phyloP scores from a whole-genome alignment of 2,113 vertebrate genomes.

The Gobiocypris rarus region DNA sequence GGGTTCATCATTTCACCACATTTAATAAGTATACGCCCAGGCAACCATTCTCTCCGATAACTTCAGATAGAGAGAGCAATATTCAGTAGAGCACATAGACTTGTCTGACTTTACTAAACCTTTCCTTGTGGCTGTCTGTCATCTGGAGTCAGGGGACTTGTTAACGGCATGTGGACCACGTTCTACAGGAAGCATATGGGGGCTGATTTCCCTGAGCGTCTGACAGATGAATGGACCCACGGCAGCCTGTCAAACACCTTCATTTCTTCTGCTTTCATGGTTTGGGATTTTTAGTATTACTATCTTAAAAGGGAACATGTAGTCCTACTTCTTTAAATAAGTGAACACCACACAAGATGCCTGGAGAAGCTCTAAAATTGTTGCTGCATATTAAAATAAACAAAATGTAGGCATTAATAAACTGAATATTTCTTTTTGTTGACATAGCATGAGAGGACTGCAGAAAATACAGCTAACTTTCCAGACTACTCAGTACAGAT shows the following conservation, averaged over 20 bases:
- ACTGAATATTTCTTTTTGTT: not conserved
- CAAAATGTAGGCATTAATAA: not conserved
- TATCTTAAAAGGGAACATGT: not conserved
- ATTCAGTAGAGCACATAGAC: slow-evolving; percentile 60
- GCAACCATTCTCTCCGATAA: slow-evolving; percentile 18
- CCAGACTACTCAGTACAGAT: not conserved
- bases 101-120: slow-evolving; percentile 55
- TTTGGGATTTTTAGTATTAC: not conserved
- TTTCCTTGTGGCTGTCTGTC: slow-evolving; percentile 50
- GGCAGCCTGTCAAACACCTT: slow-evolving; percentile 60
- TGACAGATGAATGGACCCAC: slow-evolving; percentile 62
- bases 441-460: not conserved
- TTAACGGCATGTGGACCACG: slow-evolving; percentile 60
- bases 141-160: slow-evolving; percentile 62
- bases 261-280: slow-evolving; percentile 54
- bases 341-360: slow-evolving; percentile 16
- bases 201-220: slow-evolving; percentile 48
- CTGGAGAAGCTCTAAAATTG: slow-evolving; percentile 22
- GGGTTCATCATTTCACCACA: slow-evolving; percentile 11
- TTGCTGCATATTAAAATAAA: not conserved
- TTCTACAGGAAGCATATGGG: slow-evolving; percentile 57
- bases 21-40: not conserved
- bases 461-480: not conserved
- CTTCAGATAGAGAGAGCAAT: slow-evolving; percentile 38
- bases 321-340: slow-evolving; percentile 30